Base-by-base conservation (phyloP, 1,140 invertebrate genomes). In the Bilobella aurantiaca region DNA sequence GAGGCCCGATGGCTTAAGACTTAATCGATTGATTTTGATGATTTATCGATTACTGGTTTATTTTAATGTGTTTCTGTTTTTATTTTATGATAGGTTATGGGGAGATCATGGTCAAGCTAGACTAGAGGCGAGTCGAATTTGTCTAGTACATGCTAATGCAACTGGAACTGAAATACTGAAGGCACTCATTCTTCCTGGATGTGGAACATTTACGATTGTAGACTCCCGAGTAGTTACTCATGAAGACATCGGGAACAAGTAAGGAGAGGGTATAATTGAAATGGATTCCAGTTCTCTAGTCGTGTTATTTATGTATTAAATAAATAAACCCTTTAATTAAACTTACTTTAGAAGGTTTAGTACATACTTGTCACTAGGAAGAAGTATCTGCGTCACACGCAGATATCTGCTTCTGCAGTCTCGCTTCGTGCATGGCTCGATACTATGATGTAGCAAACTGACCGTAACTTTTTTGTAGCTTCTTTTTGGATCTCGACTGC, bases 121-220 rank as follows among this genome's bases (percentile, higher is more conserved):
- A 8, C 79, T 98, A 46, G 95, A 98, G 82, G 81, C 81, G 60
- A 87, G 92, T 29, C 87, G 91, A 78, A 84, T 98, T 74, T 99
- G 96, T 77, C 75, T 98, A 3, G 89, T 98, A 67, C 96, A 97
- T 81, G 93, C 93, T 1, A 94, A 87, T 63, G 92, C 91, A 12
- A 83, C 94, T 60, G 95, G 95, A 31, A 96, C 93, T 47, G 96
- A 99, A 83, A 87, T 92, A 61, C 78, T 98, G 27, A 98, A 98
- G 79, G 93, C 91, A 58, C 81, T 98, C 14, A 88, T 98, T 21
- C 79, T 98, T 31, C 93, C 96, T 62, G 95, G 94, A 16, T 88
- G 98, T 74, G 93, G 95, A 64, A 87, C 90, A n/a, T 93, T 98
- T 72, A 97, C 93, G 0, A 92, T 98, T 72, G 86, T 97, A 8